phyloP scores from a whole-genome alignment of 2,888 invertebrate species.

The Cataglyphis albicans region DNA sequence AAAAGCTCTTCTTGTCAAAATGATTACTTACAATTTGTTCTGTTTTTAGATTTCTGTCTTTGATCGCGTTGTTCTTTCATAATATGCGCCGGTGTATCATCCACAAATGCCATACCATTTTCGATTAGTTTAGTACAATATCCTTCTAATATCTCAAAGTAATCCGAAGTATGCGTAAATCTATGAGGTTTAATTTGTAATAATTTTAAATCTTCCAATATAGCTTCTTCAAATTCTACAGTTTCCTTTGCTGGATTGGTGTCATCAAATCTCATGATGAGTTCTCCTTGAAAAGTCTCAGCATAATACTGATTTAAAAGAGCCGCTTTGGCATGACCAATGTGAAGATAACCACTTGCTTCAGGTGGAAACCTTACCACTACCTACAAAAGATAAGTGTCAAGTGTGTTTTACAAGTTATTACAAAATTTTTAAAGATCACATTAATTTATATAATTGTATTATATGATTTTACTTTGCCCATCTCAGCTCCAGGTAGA shows the following conservation, averaged over 20 bases:
- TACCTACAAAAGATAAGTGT: conserved; percentile 84
- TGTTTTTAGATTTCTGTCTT: conserved; percentile 93
- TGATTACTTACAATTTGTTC: conserved; percentile 91
- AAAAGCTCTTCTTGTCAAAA: not conserved
- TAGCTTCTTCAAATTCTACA: conserved; percentile 98
- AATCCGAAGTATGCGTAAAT: conserved; percentile 98
- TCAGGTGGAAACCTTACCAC: conserved; percentile 99
- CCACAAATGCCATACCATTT: conserved; percentile 97
- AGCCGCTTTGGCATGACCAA: conserved; percentile 99
- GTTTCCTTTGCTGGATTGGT: conserved; percentile 99
- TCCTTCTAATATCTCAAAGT: conserved; percentile 96
- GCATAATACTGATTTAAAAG: conserved; percentile 99
- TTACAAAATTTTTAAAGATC: not conserved
- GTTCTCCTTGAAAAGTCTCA: conserved; percentile 95
- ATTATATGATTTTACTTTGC: conserved; percentile 89
- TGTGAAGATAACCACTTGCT: conserved; percentile 98
- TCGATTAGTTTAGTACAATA: conserved; percentile 95
- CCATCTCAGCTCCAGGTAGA: conserved; percentile 98
- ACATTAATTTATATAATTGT: conserved; percentile 10
- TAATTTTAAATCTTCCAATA: conserved; percentile 96
- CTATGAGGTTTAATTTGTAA: conserved; percentile 96
- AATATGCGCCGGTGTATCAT: conserved; percentile 96
- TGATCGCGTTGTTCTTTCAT: conserved; percentile 99
- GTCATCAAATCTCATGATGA: conserved; percentile 99
- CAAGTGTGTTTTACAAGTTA: not conserved